A percentile compares a stretch with the other conserved stretches of the same genome.
These are phyloP conservation scores for Thamnaconus septentrionalis DNA, from an alignment of 2,113 vertebrate genomes.

Conservation along the genomic window DNA sequence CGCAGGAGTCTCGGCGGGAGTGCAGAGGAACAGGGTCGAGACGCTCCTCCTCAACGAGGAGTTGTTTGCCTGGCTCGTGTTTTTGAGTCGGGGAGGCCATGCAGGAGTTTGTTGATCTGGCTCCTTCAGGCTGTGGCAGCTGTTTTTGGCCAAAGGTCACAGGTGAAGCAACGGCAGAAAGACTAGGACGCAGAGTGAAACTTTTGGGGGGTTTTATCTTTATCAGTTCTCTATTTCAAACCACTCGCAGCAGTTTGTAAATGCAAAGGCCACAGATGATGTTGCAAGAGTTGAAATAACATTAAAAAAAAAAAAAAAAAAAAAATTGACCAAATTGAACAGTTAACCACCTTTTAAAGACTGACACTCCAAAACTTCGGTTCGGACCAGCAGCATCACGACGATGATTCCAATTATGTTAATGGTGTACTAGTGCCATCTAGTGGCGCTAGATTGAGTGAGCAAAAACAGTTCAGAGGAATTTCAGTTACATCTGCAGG, in stretches of 20 bases:
- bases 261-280: no score
- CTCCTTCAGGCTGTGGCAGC: not conserved
- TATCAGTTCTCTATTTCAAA: no score
- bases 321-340: no score
- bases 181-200: not conserved
- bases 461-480: no score
- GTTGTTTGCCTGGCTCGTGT: constrained; percentile 29
- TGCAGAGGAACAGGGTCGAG: constrained; percentile 3
- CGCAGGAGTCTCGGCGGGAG: constrained; percentile 30
- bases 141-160: not conserved
- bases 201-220: not conserved
- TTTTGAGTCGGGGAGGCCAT: constrained; percentile 15
- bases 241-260: no score
- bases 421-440: constrained; percentile 36
- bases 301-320: no score
- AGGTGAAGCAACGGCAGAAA: not conserved
- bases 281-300: no score
- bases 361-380: no score
- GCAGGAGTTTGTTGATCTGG: constrained; percentile 7
- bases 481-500: no score
- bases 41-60: constrained; percentile 2
- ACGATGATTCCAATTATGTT: not conserved
- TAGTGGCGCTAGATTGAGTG: constrained; percentile 13
- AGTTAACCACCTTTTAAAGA: no score
- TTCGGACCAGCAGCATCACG: no score